phyloP scores from a whole-genome alignment of 2,113 vertebrate species.

The Anser cygnoides region DNA sequence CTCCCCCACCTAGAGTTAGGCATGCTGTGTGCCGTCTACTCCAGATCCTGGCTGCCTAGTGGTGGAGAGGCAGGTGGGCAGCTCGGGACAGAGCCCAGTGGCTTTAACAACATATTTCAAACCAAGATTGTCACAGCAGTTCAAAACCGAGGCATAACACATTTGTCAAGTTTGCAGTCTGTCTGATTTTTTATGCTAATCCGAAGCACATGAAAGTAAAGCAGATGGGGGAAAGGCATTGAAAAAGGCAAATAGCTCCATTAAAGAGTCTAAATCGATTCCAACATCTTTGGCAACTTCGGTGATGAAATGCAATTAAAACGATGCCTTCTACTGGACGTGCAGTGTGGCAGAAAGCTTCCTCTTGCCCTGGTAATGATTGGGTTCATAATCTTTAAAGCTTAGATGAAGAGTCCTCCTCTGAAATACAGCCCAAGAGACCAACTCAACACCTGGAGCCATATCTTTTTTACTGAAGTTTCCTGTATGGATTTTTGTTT shows the following conservation, averaged over 20 bases:
- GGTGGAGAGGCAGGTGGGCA: slow-evolving; percentile 27
- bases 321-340: not conserved
- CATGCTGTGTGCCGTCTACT: not conserved
- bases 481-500: slow-evolving; percentile 41
- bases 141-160: slow-evolving; percentile 61
- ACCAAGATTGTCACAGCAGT: slow-evolving; percentile 45
- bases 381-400: not conserved
- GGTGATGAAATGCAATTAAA: not conserved
- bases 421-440: not conserved
- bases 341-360: slow-evolving; percentile 14
- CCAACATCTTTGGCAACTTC: slow-evolving; percentile 51
- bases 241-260: slow-evolving; percentile 46
- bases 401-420: slow-evolving; percentile 5
- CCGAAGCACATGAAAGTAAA: slow-evolving; percentile 71
- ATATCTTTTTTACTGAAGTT: slow-evolving; percentile 30
- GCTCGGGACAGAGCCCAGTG: slow-evolving; percentile 15
- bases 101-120: slow-evolving; percentile 11
- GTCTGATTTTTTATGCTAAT: slow-evolving; percentile 78
- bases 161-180: slow-evolving; percentile 76
- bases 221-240: slow-evolving; percentile 76
- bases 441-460: not conserved
- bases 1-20: not conserved
- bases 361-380: not conserved
- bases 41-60: not conserved
- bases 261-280: slow-evolving; percentile 62